Evolutionary conservation across 2,888 invertebrate species (phyloP).

Genomic region (Cataglyphis rosenhaueri): DNA sequence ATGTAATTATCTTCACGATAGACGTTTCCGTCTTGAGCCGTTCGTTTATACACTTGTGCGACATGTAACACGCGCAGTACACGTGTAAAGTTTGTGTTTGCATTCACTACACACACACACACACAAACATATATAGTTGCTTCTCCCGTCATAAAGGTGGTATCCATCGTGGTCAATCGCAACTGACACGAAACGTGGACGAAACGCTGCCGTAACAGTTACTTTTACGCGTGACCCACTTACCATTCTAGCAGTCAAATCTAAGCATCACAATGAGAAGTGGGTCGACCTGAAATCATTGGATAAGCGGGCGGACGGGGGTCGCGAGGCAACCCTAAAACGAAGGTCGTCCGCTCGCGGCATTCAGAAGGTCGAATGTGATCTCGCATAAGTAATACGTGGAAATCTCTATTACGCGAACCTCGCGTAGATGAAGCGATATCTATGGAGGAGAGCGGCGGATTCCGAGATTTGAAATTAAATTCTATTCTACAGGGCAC

Average conservation of each 20-base stretch:
- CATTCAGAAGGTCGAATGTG: slow-evolving; percentile 44
- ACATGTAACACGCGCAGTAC: background rate
- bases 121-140: background rate
- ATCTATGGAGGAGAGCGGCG: background rate
- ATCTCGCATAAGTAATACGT: slow-evolving; percentile 15
- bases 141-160: slow-evolving; percentile 59
- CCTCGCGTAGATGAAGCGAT: background rate
- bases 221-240: slow-evolving; percentile 76
- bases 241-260: slow-evolving; percentile 71
- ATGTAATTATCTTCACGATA: slow-evolving; percentile 46
- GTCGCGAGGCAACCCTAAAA: slow-evolving; percentile 32
- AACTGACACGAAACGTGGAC: slow-evolving; percentile 66
- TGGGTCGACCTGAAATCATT: slow-evolving; percentile 62
- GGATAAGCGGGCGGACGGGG: background rate
- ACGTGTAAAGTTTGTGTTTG: background rate
- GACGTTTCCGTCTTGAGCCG: slow-evolving; percentile 36
- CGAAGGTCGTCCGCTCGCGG: slow-evolving; percentile 28
- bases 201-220: slow-evolving; percentile 71
- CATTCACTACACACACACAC: background rate
- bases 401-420: background rate
- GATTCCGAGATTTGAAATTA: no score
- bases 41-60: background rate
- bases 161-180: slow-evolving; percentile 53
- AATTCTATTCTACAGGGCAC: no score
- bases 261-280: slow-evolving; percentile 66